Base-by-base conservation (phyloP, 2,888 invertebrate genomes). In the Zygothrica quintamaculata region DNA sequence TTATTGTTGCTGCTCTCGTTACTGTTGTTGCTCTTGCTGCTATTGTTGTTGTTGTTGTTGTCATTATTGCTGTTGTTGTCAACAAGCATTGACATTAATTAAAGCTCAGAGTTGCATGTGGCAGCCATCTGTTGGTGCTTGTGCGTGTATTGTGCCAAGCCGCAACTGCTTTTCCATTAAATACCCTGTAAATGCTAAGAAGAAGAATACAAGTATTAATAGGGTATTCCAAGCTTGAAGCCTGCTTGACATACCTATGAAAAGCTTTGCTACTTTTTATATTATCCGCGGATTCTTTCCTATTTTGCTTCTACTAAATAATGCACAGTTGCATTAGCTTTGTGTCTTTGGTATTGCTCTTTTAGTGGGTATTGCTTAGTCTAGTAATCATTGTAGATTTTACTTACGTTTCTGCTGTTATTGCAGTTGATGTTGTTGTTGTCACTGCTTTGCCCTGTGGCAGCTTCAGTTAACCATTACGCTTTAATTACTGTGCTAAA, bases 31-130 rank as follows among this genome's bases (percentile, higher is more conserved):
- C 11, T 34, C n/a, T 25, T 13, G 18, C 12, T 15, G 11, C 15
- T 59, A 40, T 8, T 51, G 6, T 37, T 55, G 25, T 22, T 53
- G 40, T 5, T 56, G 42, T 42, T 60, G 50, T 36, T 60, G 58
- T 37, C 59, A 50, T 58, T 33, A 43, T 55, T 66, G 11, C 62
- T 73, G 66, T 67, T 82, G 80, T 69, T 84, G 74, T 84, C 72
- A 68, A 75, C 75, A 84, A 74, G 75, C 84, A 75, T 80, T 81
- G 81, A 69, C 80, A 81, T 84, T 80, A 80, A 80, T 80, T 80
- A 80, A 80, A 79, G 74, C 66, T 60, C 84, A 76, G 47, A 70
- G 84, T 79, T 76, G 77, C 77, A 76, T 76, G 80, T 77, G 50
- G 62, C 73, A 51, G 71, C 48, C 52, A 60, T 40, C 59, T 70